phyloP scores from a whole-genome alignment of 2,113 vertebrate genomes.

The Oncorhynchus keta region DNA sequence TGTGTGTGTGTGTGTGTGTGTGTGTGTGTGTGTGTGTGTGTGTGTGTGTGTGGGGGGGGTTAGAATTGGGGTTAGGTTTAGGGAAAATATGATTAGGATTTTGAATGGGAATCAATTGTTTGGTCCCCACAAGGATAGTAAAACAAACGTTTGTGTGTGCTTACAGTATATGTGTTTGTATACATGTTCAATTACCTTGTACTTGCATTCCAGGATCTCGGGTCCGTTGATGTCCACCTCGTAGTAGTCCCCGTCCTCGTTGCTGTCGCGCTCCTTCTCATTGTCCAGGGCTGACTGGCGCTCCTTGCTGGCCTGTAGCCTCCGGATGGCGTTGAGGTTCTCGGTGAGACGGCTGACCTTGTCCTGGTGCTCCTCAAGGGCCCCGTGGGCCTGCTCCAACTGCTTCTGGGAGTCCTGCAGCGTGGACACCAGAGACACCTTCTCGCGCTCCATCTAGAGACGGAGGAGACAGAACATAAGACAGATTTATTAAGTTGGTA shows the following conservation, averaged over 20 bases:
- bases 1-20: too few species aligned
- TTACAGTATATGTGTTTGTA: too few species aligned
- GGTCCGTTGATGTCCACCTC: conserved; percentile 97
- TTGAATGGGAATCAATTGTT: too few species aligned
- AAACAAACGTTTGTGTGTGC: too few species aligned
- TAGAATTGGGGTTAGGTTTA: too few species aligned
- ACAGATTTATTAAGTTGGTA: too few species aligned
- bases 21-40: too few species aligned
- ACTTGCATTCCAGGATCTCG: conserved; percentile 97
- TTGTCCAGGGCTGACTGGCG: conserved; percentile 93
- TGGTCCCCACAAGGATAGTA: too few species aligned
- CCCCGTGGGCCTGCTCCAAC: conserved; percentile 87
- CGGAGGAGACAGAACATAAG: background rate
- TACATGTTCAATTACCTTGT: conserved; percentile 72
- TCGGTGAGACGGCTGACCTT: conserved; percentile 91
- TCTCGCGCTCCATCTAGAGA: conserved; percentile 92
- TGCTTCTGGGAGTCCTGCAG: conserved; percentile 97
- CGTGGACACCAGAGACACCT: conserved; percentile 84
- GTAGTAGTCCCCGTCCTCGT: conserved; percentile 95
- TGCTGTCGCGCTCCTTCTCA: conserved; percentile 93
- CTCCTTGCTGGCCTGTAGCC: conserved; percentile 93
- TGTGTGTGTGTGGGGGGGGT: too few species aligned
- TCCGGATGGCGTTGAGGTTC: conserved; percentile 86
- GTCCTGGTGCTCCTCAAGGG: conserved; percentile 90
- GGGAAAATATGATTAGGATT: too few species aligned